Evolutionary conservation across 2,797 vertebrate genomes (phyloP).

Genomic region (Erethizon dorsatum): DNA sequence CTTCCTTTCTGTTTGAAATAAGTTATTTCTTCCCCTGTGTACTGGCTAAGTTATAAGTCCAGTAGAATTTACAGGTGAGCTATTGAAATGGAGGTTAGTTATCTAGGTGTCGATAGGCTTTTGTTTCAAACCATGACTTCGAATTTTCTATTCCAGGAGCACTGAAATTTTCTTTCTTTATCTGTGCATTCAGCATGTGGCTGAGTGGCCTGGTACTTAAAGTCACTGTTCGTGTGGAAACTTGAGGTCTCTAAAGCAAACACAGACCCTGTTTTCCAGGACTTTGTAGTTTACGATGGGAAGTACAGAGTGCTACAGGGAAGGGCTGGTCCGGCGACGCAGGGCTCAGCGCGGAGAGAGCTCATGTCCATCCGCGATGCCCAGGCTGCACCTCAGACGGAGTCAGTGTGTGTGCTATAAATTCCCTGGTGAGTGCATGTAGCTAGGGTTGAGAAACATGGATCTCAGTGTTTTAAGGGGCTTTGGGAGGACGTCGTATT

Average conservation of each 20-base stretch:
- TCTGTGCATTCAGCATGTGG: not conserved
- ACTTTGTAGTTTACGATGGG: not conserved
- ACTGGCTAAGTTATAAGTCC: not conserved
- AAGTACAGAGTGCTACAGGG: not conserved
- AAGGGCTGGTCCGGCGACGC: not conserved
- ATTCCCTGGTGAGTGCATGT: not conserved
- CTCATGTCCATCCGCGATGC: not conserved
- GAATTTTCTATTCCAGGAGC: not conserved
- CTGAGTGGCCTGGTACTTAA: not conserved
- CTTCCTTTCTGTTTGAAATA: not conserved
- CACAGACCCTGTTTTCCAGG: not conserved
- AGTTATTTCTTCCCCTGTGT: not conserved
- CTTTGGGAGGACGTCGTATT: not conserved
- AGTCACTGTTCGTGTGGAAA: not conserved
- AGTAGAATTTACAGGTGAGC: not conserved
- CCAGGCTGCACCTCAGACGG: not conserved
- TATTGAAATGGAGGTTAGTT: conserved; percentile 10
- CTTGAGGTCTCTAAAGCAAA: not conserved
- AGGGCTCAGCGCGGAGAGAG: not conserved
- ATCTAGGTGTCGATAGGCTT: not conserved
- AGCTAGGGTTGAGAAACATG: not conserved
- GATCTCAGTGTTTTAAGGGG: not conserved
- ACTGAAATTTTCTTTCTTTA: not conserved
- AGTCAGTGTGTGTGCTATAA: not conserved
- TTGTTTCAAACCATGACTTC: conserved; percentile 42